phyloP scores from a whole-genome alignment of 2,113 vertebrate genomes.

The Kryptolebias marmoratus region DNA sequence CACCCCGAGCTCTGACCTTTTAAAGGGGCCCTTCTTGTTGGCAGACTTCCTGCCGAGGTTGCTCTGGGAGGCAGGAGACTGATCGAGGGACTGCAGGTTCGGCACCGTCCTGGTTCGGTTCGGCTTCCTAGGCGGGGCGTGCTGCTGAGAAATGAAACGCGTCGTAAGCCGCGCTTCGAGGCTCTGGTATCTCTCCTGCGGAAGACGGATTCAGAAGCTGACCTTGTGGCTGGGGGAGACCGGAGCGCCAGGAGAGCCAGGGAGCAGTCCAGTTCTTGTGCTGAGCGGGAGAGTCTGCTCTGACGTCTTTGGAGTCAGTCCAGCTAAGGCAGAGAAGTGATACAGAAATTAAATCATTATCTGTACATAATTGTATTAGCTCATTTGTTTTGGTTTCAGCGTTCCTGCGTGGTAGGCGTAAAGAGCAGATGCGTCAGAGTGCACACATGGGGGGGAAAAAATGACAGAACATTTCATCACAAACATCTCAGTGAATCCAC shows the following conservation, averaged over 20 bases:
- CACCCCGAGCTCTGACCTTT: constrained; percentile 74
- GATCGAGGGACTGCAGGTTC: constrained; percentile 83
- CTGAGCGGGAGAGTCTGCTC: constrained; percentile 81
- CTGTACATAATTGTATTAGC: neutral
- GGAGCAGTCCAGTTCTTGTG: constrained; percentile 65
- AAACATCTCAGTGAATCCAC: constrained; percentile 13
- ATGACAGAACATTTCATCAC: constrained; percentile 19
- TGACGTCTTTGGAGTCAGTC: constrained; percentile 84
- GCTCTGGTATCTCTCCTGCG: neutral
- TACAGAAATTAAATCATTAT: constrained; percentile 3
- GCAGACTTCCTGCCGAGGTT: constrained; percentile 72
- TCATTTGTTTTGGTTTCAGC: neutral
- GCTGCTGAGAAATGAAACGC: constrained; percentile 1
- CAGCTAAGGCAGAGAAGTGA: constrained; percentile 77
- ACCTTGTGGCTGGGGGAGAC: constrained; percentile 68
- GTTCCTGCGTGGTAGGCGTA: neutral
- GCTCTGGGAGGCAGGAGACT: constrained; percentile 77
- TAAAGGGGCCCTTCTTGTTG: constrained; percentile 81
- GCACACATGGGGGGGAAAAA: constrained; percentile 1
- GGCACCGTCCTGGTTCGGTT: constrained; percentile 84
- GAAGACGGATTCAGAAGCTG: constrained; percentile 1
- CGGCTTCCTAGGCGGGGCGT: constrained; percentile 42
- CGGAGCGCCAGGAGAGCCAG: constrained; percentile 68
- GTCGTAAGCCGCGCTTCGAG: neutral
- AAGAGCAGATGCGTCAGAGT: constrained; percentile 11